Base-by-base conservation (phyloP, 2,113 vertebrate species). In the Cyprinodon tularosa region DNA sequence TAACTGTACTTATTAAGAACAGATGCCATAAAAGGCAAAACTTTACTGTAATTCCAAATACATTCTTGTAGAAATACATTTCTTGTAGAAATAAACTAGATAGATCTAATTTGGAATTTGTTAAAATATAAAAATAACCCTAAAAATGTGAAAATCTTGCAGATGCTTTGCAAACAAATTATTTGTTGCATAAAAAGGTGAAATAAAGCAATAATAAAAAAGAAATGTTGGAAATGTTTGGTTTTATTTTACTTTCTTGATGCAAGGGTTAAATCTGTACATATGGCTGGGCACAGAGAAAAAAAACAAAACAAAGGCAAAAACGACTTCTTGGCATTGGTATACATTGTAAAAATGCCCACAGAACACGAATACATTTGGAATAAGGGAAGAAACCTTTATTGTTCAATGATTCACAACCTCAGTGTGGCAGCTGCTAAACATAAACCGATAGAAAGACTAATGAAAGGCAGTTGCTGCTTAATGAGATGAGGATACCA, bases 261-360 rank as follows among this genome's bases (percentile, higher is more conserved):
- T 84, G 84, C 79, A 74, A 72, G 76, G 84, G 90, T 82, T 63
- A 87, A 84, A 81, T 83, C 86, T 92, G 89, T 92, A 93, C 89
- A 92, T 92, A 91, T 91, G 88, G 86, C 89, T 91, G 90, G 88
- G 77, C 83, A 92, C 84, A 88, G 77, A 77, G 64, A 63, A 37
- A 60, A 45, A 59, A 36, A 11, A 48, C 1, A 50, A 89, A 84
- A 53, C 70, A 86, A 89, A 90, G 88, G 85, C 82, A 87, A 91
- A 84, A 83, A 87, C 90, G 90, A 93, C 77, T 91, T 92, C 92
- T 93, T 93, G 91, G 92, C 90, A 81, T 93, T 93, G 91, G 92
- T 89, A 81, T 92, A 77, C 64, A 84, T 71, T 89, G 87, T 86
- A 85, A 60, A 81, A 60, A 69, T 77, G 61, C 76, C 78, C 82